Conservation (phyloP, 1,140 invertebrate species). For the Drosophila mayri region DNA sequence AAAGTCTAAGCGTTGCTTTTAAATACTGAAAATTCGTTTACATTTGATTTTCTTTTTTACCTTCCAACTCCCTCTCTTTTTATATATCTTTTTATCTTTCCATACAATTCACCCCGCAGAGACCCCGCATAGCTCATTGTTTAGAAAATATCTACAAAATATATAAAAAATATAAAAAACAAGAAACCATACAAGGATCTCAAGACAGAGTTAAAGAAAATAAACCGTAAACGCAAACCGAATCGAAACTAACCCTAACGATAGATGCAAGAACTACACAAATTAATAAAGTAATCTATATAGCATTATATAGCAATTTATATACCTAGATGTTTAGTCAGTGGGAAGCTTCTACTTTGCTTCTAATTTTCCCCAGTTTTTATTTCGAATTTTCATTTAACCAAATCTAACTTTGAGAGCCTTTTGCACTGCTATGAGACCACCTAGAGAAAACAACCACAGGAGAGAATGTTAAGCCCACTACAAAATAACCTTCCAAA, state of each 20-base stretch:
- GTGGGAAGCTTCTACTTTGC: too few species aligned
- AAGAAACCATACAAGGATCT: constrained; percentile 65
- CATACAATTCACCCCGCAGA: background rate
- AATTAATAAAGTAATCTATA: constrained; percentile 43
- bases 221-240: constrained; percentile 33
- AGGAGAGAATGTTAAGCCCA: constrained; percentile 39
- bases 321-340: constrained; percentile 55
- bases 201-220: constrained; percentile 52
- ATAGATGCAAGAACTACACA: constrained; percentile 66
- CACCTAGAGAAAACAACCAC: constrained; percentile 73
- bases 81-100: background rate
- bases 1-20: constrained; percentile 78
- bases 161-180: constrained; percentile 12
- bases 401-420: constrained; percentile 50
- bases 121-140: constrained; percentile 38
- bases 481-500: constrained; percentile 10
- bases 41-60: constrained; percentile 38
- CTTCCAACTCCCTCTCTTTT: background rate
- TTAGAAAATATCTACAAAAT: constrained; percentile 36
- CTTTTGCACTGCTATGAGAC: constrained; percentile 82
- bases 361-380: too few species aligned
- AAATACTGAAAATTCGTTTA: constrained; percentile 63
- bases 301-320: constrained; percentile 54
- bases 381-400: background rate
- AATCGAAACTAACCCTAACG: constrained; percentile 78